These are phyloP conservation scores for Pithys albifrons DNA, from an alignment of 2,113 vertebrate species.

Conservation along the genomic window DNA sequence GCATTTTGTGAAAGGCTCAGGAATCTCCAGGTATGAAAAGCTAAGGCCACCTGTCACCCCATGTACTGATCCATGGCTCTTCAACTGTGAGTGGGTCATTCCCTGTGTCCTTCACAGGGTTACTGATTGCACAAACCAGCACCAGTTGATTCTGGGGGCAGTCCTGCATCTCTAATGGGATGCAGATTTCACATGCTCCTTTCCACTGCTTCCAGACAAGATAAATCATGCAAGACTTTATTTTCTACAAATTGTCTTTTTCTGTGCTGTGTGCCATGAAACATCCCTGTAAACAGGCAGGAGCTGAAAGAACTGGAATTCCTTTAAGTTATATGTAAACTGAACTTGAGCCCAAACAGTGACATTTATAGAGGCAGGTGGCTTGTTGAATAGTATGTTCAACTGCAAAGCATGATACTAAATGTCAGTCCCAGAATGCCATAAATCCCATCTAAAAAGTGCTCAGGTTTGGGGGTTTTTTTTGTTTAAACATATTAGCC, in stretches of 20 bases:
- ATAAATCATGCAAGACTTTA: background rate
- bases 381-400: background rate
- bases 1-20: background rate
- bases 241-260: background rate
- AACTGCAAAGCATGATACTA: background rate
- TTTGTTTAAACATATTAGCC: background rate
- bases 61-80: background rate
- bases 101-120: background rate
- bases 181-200: background rate
- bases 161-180: background rate
- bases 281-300: background rate
- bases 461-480: background rate
- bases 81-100: no score
- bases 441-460: constrained; percentile 5
- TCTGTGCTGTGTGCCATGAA: background rate
- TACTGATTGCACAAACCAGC: background rate
- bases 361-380: constrained; percentile 17
- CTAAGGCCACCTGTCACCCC: background rate
- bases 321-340: background rate
- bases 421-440: background rate
- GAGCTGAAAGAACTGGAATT: background rate
- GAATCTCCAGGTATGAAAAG: background rate
- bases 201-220: background rate
- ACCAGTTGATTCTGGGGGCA: background rate
- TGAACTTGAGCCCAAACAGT: background rate